Percentiles rank a stretch among this genome's conserved stretches.
phyloP scores from a whole-genome alignment of 1,140 invertebrate species.

The Phymastichus coffea region DNA sequence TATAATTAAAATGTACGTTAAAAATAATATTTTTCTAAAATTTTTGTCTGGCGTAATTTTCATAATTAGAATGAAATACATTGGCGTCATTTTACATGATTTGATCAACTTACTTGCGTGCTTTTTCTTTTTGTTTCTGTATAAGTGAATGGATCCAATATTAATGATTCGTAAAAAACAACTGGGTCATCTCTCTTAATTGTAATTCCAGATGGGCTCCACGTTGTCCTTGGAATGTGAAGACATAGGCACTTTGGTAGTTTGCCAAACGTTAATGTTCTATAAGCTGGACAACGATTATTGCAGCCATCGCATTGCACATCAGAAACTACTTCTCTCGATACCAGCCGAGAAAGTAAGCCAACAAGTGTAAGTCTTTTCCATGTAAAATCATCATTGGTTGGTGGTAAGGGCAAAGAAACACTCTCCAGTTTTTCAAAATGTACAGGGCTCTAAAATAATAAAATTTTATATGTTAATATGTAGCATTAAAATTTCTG shows the following conservation, averaged over 20 bases:
- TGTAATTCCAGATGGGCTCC: conserved; percentile 71
- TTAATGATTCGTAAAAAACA: conserved; percentile 79
- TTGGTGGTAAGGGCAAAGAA: conserved; percentile 71
- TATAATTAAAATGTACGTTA: conserved; percentile 27
- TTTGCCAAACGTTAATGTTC: conserved; percentile 86
- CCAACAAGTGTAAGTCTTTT: conserved; percentile 64
- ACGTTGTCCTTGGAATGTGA: conserved; percentile 83
- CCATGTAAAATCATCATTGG: conserved; percentile 56
- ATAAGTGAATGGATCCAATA: conserved; percentile 76
- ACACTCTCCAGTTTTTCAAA: conserved; percentile 90
- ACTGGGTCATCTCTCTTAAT: conserved; percentile 85
- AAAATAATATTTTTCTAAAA: not conserved
- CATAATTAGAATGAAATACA: too few species aligned
- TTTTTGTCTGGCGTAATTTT: too few species aligned
- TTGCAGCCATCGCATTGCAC: conserved; percentile 81
- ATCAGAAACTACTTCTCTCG: conserved; percentile 78
- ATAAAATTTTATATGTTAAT: conserved; percentile 9
- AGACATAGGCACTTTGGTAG: conserved; percentile 81
- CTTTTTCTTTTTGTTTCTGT: conserved; percentile 57
- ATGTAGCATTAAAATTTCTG: conserved; percentile 6
- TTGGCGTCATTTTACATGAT: too few species aligned
- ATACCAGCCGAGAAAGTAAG: conserved; percentile 78
- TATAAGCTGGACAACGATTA: conserved; percentile 58
- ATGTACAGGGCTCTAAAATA: conserved; percentile 70
- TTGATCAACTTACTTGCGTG: conserved; percentile 44